Evolutionary conservation across 2,797 vertebrate species (phyloP), one percentile per base, ranked within the genome.

Genomic region (Nothura maculosa): DNA sequence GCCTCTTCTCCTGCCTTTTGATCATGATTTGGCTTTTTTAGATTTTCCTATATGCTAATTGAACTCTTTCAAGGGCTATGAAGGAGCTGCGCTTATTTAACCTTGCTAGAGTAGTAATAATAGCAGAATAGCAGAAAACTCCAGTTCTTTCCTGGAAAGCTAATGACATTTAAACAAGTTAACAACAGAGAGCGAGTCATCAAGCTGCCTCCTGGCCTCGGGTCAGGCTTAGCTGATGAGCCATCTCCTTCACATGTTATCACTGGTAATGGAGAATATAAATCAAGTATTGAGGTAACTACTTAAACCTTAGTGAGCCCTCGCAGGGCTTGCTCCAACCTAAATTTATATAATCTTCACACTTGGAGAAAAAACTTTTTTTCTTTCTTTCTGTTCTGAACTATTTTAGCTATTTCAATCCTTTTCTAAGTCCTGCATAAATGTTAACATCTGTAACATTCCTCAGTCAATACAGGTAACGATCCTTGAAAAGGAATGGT

Each of bases 211-310:
- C 27, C 9, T 7, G 12, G 28, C 61, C 54, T 55, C 12, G 16
- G 36, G 66, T 52, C 48, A 87, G 85, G 76, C 38, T 93, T 58
- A 80, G 28, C 10, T 76, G 54, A 93, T 54, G n/a, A 95, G 28
- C 40, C 20, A 28, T 90, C 93, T 60, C 32, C 42, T 87, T 73
- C 74, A 87, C 24, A 34, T 7, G 17, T 73, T 84, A 32, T 11
- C 43, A 21, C 15, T 69, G 32, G 57, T 83, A 92, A 93, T 25
- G 22, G 72, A 42, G 57, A 42, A 80, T 30, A 95, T 78, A 93
- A 91, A 84, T 85, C 47, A 60, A 74, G 20, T 62, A 61, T 25
- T 83, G 80, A 89, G 45, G 55, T 36, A 84, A 69, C 22, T 12
- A 47, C 24, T 85, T 80, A 91, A 92, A 81, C 9, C 36, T 83